phyloP scores from a whole-genome alignment of 23 tunicate species.

The Oikopleura dioica region DNA sequence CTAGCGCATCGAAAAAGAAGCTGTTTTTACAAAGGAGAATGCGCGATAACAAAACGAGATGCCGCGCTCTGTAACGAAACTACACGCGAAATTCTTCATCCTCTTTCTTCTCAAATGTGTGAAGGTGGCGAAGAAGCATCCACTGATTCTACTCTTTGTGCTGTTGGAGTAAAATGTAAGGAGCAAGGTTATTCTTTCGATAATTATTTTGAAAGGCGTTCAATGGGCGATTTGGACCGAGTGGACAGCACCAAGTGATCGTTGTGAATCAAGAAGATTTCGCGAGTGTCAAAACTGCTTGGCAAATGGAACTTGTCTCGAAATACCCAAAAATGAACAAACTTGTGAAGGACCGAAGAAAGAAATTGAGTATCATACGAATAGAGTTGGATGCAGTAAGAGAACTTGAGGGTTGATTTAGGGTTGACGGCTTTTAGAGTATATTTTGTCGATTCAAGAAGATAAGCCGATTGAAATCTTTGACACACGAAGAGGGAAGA shows the following conservation, averaged over 20 bases:
- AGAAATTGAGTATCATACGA: not conserved
- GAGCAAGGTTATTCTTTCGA: not conserved
- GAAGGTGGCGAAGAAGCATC: not conserved
- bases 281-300: not conserved
- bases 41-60: not conserved
- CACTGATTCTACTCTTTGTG: not conserved
- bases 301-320: not conserved
- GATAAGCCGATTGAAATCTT: too few relatives aligned
- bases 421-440: too few relatives aligned
- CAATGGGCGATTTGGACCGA: not conserved
- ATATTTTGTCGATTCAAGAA: too few relatives aligned
- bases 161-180: constrained; percentile 2
- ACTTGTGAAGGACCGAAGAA: not conserved
- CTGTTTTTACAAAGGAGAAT: not conserved
- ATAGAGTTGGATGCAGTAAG: constrained; percentile 4
- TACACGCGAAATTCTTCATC: not conserved
- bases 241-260: not conserved
- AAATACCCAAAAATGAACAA: not conserved
- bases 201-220: not conserved
- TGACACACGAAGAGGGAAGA: too few relatives aligned
- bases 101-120: not conserved
- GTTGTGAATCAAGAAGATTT: not conserved
- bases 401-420: too few relatives aligned
- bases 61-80: not conserved
- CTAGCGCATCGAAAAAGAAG: not conserved